Percentiles rank a stretch among this genome's conserved stretches.
phyloP scores from a whole-genome alignment of 2,888 invertebrate species.

The Diarsia rubi region DNA sequence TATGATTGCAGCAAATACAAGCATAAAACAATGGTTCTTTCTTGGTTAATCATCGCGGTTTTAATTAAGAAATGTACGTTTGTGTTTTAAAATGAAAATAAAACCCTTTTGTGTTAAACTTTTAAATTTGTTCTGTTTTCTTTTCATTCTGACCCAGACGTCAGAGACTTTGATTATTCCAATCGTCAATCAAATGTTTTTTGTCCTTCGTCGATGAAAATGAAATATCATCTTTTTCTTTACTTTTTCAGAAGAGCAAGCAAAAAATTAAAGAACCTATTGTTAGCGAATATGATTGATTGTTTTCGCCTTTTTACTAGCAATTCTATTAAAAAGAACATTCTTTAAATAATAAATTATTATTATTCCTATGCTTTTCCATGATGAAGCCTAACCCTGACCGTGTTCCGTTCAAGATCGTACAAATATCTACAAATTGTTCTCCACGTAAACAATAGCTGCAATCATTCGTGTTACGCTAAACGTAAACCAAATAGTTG shows the following conservation, averaged over 20 bases:
- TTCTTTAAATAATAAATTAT: neutral
- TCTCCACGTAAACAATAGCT: conserved; percentile 52
- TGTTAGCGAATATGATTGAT: conserved; percentile 1
- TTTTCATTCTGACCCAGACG: conserved; percentile 42
- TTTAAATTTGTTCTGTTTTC: conserved; percentile 50
- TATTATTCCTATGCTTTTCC: neutral
- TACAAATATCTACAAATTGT: conserved; percentile 45
- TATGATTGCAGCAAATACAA: conserved; percentile 37
- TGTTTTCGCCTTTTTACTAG: neutral
- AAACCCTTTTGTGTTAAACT: conserved; percentile 55
- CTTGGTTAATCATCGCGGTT: conserved; percentile 35
- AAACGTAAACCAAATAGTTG: conserved; percentile 40
- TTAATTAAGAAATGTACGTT: conserved; percentile 53
- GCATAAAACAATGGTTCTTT: conserved; percentile 32
- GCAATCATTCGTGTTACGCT: conserved; percentile 37
- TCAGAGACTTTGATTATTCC: conserved; percentile 43
- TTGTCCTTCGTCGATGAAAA: conserved; percentile 20
- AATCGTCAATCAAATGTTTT: conserved; percentile 35
- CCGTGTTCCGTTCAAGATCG: conserved; percentile 37
- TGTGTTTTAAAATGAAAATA: conserved; percentile 55
- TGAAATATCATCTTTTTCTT: conserved; percentile 11
- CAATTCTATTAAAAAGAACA: neutral
- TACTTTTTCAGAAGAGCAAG: neutral
- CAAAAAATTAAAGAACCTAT: neutral
- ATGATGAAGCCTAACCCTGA: conserved; percentile 31